Base-by-base conservation (phyloP, 1,140 invertebrate species). In the Formica exsecta region DNA sequence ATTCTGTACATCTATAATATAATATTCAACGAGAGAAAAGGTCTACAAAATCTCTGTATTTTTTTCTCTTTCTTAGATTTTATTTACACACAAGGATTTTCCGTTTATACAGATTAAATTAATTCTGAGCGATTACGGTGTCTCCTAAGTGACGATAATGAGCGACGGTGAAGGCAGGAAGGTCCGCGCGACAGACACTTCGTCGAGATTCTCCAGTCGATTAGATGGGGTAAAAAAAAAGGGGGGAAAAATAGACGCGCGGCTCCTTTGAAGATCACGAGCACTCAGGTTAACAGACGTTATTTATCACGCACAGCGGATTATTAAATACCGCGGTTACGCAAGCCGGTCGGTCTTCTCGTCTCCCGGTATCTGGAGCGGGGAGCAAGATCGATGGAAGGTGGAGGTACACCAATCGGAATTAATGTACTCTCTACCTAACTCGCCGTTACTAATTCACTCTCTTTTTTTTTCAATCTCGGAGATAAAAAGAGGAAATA, bases 291-390 rank as follows among this genome's bases (percentile, higher is more conserved):
- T 88, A 91, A 91, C 79, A 80, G 73, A 22, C 68, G 79, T 89
- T 91, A 91, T 92, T 92, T 91, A 90, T 91, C 87, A 85, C 57
- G 16, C 44, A 51, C 51, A 51, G 87, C 75, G 66, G 87, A 87
- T 91, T 92, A 92, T 91, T 92, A 92, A 90, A 92, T 92, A 89
- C 76, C 54, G 75, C 36, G 11, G 64, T 92, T 92, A 85, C 76
- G 83, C 65, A 90, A 92, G 29, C 11, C 61, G 48, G 73, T 66
- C 41, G 22, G 29, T 71, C 48, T n/a, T 54, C 13, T 38, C 70
- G 44, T 83, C 80, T 68, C 57, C 57, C 57, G 75, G 85, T 91
- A 90, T 91, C 86, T 90, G 85, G 85, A 91, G 59, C 88, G 88
- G 88, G 75, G 86, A 85, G 87, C 75, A 89, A 90, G 89, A 88